Evolutionary conservation across 64 coral and sea anemone genomes (phyloP).

Genomic region (Acropora yongei): DNA sequence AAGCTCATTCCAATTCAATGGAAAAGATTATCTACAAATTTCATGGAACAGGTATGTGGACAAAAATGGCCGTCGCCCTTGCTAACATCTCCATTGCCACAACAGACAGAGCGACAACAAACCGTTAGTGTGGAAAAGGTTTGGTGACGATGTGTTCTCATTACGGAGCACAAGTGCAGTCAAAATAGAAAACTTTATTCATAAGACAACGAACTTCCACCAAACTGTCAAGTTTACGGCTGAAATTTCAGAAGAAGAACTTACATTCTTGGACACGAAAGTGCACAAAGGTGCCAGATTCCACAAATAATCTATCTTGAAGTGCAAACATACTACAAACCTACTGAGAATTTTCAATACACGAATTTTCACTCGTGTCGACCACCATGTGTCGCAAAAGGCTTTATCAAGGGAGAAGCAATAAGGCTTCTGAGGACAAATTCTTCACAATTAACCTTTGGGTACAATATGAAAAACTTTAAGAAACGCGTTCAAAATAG

Average conservation of each 20-base stretch:
- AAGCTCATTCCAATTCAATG: background rate
- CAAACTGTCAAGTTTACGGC: background rate
- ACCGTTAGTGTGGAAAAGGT: background rate
- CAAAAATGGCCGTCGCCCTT: constrained; percentile 42
- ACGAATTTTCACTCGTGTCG: background rate
- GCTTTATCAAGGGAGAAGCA: background rate
- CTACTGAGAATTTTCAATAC: constrained; percentile 14
- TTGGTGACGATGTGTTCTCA: background rate
- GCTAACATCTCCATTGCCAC: constrained; percentile 28
- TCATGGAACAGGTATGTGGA: constrained; percentile 31
- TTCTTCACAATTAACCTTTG: no score
- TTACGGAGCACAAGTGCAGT: background rate
- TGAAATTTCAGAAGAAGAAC: background rate
- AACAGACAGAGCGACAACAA: background rate
- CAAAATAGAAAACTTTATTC: background rate
- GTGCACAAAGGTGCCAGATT: constrained; percentile 30
- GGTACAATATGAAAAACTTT: no score
- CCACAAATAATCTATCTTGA: constrained; percentile 3
- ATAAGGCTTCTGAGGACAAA: no score
- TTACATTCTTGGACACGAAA: constrained; percentile 11
- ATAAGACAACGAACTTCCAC: background rate
- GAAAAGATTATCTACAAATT: constrained; percentile 25
- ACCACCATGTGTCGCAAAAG: background rate
- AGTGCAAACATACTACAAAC: constrained; percentile 28
- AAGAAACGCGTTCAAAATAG: no score